Evolutionary conservation across 2,888 invertebrate genomes (phyloP).

Genomic region (Cinara cedri): DNA sequence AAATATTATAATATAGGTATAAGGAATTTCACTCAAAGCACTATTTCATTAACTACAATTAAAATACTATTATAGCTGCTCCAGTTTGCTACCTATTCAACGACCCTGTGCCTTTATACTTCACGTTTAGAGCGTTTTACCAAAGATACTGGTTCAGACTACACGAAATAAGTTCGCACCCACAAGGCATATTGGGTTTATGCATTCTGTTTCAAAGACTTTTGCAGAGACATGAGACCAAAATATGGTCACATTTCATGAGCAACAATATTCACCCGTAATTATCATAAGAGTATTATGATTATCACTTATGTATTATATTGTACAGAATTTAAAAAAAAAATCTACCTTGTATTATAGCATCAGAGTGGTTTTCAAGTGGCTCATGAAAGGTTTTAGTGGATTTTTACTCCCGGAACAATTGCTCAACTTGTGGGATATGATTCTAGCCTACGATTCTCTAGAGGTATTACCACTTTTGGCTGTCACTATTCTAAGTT

Average conservation of each 20-base stretch:
- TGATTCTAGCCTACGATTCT: conserved; percentile 89
- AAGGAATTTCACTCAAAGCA: no score
- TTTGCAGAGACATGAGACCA: conserved; percentile 87
- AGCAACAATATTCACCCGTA: conserved; percentile 90
- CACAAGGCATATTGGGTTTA: conserved; percentile 89
- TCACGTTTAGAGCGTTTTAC: conserved; percentile 89
- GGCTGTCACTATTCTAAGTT: conserved; percentile 82
- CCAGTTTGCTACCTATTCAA: conserved; percentile 94
- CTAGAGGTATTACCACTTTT: conserved; percentile 87
- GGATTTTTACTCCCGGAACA: conserved; percentile 93
- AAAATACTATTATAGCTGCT: conserved; percentile 71
- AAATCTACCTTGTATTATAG: conserved; percentile 65
- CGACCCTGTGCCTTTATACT: conserved; percentile 85
- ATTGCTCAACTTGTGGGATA: conserved; percentile 89
- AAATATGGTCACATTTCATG: conserved; percentile 89
- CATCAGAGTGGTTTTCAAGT: conserved; percentile 89
- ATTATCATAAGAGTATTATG: conserved; percentile 72
- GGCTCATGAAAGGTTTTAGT: conserved; percentile 95
- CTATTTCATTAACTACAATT: no score
- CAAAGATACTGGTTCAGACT: conserved; percentile 88
- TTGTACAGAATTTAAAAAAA: not conserved
- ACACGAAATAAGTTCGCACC: conserved; percentile 89
- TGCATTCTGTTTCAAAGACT: conserved; percentile 88
- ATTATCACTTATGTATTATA: not conserved
- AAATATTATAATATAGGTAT: no score